Percentiles rank a stretch among this genome's conserved stretches.
phyloP scores from a whole-genome alignment of 1,140 invertebrate species.

The Lineus longissimus region DNA sequence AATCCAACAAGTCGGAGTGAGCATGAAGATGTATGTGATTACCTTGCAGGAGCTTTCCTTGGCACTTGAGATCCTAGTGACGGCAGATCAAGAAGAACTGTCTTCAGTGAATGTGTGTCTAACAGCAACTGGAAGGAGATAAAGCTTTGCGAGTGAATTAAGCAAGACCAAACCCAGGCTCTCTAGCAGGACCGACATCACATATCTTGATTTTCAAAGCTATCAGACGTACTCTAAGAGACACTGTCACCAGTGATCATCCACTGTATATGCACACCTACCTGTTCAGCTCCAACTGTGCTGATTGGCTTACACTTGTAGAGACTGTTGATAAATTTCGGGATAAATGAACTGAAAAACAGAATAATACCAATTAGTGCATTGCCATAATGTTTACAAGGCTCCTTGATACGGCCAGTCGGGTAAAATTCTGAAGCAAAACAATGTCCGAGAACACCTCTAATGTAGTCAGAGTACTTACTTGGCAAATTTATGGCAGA shows the following conservation, averaged over 20 bases:
- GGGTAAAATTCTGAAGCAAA: not conserved
- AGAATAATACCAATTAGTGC: constrained; percentile 7
- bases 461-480: constrained; percentile 46
- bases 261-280: no score
- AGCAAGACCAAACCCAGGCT: not conserved
- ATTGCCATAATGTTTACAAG: no score
- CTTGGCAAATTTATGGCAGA: constrained; percentile 92
- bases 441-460: no score
- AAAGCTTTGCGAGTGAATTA: not conserved
- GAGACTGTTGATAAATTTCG: constrained; percentile 88
- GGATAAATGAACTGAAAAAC: constrained; percentile 79
- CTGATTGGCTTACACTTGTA: constrained; percentile 93
- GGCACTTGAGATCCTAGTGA: constrained; percentile 83
- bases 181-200: not conserved
- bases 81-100: constrained; percentile 89
- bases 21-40: no score
- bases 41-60: constrained; percentile 79
- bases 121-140: constrained; percentile 65
- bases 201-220: no score
- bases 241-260: no score
- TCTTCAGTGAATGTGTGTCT: constrained; percentile 97
- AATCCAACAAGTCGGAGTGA: no score
- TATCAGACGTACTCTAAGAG: no score
- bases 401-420: not conserved
- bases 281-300: constrained; percentile 88